Percentiles rank a stretch among this genome's conserved stretches.
Evolutionary conservation across 2,797 vertebrate species (phyloP).

Genomic region (Falco cherrug): DNA sequence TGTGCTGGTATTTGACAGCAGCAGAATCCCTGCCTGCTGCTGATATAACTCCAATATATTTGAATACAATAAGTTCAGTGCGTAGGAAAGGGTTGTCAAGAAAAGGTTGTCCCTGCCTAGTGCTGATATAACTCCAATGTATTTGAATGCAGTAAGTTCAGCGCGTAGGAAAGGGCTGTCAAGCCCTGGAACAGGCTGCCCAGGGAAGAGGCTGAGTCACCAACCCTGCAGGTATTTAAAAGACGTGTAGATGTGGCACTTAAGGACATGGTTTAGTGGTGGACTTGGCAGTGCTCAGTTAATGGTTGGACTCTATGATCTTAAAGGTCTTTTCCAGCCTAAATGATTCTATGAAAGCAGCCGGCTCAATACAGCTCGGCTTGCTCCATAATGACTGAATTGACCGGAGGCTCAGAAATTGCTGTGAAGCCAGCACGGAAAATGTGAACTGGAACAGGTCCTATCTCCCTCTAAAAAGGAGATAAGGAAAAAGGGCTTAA

Average conservation of each 20-base stretch:
- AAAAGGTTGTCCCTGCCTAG: too few species aligned
- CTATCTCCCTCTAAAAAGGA: neutral
- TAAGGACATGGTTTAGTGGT: too few species aligned
- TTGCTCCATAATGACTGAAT: neutral
- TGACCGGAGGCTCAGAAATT: neutral
- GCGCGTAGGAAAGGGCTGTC: too few species aligned
- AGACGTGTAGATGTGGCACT: too few species aligned
- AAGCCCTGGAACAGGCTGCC: too few species aligned
- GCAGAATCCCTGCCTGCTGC: neutral
- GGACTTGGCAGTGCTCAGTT: too few species aligned
- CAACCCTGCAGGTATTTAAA: too few species aligned
- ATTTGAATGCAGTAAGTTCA: too few species aligned
- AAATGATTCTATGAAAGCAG: neutral
- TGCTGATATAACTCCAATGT: too few species aligned
- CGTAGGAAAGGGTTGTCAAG: neutral
- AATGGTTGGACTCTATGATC: too few species aligned
- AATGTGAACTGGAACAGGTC: neutral
- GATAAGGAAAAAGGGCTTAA: neutral
- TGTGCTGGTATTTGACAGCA: conserved; percentile 8
- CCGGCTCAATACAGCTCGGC: neutral
- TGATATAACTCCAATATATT: neutral
- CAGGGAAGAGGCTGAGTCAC: too few species aligned
- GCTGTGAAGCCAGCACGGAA: neutral
- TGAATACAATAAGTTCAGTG: neutral
- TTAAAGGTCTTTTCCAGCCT: too few species aligned